phyloP scores from a whole-genome alignment of 2,113 vertebrate genomes.

The Elanoides forficatus region DNA sequence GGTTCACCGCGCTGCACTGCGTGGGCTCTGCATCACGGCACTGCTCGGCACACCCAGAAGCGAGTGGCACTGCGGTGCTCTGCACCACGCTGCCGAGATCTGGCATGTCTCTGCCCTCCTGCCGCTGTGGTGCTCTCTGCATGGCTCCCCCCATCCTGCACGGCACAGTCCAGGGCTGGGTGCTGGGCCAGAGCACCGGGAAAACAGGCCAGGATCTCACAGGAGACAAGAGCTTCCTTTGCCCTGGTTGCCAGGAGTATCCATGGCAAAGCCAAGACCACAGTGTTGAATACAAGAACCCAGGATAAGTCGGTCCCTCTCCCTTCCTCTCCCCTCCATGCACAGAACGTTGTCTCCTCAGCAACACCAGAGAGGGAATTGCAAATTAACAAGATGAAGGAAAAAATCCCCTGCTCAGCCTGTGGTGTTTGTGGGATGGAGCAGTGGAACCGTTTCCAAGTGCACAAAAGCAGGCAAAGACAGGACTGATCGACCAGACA shows the following conservation, averaged over 20 bases:
- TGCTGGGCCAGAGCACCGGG: neutral
- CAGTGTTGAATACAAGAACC: neutral
- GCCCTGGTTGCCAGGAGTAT: neutral
- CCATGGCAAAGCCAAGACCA: neutral
- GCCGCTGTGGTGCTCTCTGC: neutral
- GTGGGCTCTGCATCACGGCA: neutral
- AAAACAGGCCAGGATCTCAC: neutral
- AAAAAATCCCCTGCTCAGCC: neutral
- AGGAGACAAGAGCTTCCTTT: neutral
- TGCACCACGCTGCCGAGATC: neutral
- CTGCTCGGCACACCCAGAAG: neutral
- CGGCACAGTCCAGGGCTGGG: neutral
- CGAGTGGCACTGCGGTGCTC: neutral
- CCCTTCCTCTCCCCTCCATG: neutral
- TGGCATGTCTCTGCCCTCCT: too few species aligned
- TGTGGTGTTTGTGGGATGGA: neutral
- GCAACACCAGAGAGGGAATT: neutral
- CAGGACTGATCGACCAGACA: fast-evolving
- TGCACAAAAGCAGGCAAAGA: neutral
- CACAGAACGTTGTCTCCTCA: neutral
- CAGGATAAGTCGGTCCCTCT: fast-evolving
- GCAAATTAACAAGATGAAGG: neutral
- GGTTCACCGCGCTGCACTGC: neutral
- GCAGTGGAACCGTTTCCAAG: neutral
- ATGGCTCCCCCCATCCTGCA: neutral